These are phyloP conservation scores for Drosophila pachea DNA, from an alignment of 1,140 invertebrate genomes.

Conservation along the genomic window DNA sequence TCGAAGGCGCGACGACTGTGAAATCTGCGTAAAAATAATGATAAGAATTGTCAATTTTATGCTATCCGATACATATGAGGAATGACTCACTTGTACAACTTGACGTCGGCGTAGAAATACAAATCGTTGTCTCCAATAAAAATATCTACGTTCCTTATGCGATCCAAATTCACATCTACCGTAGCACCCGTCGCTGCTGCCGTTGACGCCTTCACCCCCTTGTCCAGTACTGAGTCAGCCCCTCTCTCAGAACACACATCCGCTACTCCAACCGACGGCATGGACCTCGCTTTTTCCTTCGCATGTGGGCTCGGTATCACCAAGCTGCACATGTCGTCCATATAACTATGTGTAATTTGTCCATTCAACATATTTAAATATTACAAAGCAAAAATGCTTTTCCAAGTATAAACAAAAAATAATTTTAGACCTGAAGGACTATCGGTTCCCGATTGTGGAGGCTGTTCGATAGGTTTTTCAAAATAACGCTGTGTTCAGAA, in stretches of 20 bases:
- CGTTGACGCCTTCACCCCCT: conserved; percentile 1
- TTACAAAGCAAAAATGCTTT: conserved; percentile 37
- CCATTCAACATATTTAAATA: conserved; percentile 66
- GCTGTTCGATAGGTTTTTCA: conserved; percentile 18
- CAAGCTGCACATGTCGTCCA: conserved; percentile 62
- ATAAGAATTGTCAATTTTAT: conserved; percentile 7
- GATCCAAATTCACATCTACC: conserved; percentile 56
- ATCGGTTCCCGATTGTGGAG: conserved; percentile 35
- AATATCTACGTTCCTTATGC: conserved; percentile 73
- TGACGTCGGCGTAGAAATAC: conserved; percentile 69
- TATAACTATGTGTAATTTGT: conserved; percentile 65
- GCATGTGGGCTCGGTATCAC: conserved; percentile 56
- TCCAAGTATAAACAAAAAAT: conserved; percentile 47
- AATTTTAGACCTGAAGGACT: conserved; percentile 28
- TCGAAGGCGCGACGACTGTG: conserved; percentile 66
- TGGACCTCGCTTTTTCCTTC: conserved; percentile 50
- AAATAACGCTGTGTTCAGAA: not conserved
- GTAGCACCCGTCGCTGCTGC: conserved; percentile 20
- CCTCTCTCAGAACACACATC: conserved; percentile 11
- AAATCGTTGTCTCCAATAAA: conserved; percentile 72
- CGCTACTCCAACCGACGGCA: conserved; percentile 38
- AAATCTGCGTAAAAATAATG: conserved; percentile 56
- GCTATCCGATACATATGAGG: conserved; percentile 2
- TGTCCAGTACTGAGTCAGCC: not conserved
- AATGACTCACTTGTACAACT: conserved; percentile 69